Evolutionary conservation across 2,113 vertebrate genomes (phyloP).

Genomic region (Chaetura pelagica): DNA sequence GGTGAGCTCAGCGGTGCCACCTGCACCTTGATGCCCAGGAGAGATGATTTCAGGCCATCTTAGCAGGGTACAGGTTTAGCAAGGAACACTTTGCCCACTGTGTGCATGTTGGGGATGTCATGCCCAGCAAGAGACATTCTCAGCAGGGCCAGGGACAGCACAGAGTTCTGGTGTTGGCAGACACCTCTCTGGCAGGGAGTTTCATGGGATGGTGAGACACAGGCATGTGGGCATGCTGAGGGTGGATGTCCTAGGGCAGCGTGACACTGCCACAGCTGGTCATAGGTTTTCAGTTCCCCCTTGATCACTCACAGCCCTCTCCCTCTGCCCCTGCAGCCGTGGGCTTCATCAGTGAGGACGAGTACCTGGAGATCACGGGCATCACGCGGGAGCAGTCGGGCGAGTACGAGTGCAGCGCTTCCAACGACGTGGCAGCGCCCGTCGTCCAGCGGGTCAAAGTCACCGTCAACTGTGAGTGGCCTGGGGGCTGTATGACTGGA

Average conservation of each 20-base stretch:
- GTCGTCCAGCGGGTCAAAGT: slow-evolving; percentile 90
- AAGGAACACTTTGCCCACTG: not conserved
- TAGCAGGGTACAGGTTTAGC: not conserved
- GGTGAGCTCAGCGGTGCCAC: not conserved
- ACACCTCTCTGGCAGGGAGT: not conserved
- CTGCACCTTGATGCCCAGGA: no score
- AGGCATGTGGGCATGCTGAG: rapidly evolving
- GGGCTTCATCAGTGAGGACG: slow-evolving; percentile 89
- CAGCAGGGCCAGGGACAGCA: rapidly evolving
- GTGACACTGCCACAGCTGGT: rapidly evolving
- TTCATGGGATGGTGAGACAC: not conserved
- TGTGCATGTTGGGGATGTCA: rapidly evolving
- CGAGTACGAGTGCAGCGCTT: slow-evolving; percentile 92
- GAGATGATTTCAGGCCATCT: not conserved
- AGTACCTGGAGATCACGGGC: slow-evolving; percentile 92
- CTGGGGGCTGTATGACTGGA: rapidly evolving
- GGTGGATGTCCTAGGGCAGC: not conserved
- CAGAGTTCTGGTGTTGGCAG: no score
- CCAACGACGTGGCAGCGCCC: slow-evolving; percentile 88
- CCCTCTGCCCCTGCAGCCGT: slow-evolving; percentile 71
- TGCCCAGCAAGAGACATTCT: not conserved
- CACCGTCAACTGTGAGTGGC: slow-evolving; percentile 94
- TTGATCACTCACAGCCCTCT: rapidly evolving
- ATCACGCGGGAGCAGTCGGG: slow-evolving; percentile 91
- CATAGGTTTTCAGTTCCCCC: not conserved